phyloP scores from a whole-genome alignment of 2,888 invertebrate species.

The Rambutsinella grinnellia region DNA sequence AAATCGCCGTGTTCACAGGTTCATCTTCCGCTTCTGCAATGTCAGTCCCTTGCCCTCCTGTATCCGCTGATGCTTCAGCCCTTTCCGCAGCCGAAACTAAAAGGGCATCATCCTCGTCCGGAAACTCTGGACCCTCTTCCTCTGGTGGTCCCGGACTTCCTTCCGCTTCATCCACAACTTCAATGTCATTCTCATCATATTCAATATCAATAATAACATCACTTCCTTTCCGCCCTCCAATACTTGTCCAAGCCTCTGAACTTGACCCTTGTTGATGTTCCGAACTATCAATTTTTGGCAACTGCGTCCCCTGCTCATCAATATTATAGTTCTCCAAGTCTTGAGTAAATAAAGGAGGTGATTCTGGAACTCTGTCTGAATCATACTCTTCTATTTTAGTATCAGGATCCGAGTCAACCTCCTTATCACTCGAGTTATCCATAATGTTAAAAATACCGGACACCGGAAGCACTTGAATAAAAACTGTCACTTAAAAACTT shows the following conservation, averaged over 20 bases:
- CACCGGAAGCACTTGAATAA: no score
- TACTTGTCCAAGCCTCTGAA: not conserved
- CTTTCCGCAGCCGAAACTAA: constrained; percentile 7
- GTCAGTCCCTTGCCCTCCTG: not conserved
- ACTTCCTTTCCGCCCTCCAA: not conserved
- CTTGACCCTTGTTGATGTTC: constrained; percentile 9
- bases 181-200: not conserved
- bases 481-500: no score
- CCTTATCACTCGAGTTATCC: no score
- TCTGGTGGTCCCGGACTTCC: no score
- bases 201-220: constrained; percentile 37
- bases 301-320: constrained; percentile 12
- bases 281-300: not conserved
- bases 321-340: constrained; percentile 6
- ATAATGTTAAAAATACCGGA: no score
- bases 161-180: no score
- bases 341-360: constrained; percentile 32
- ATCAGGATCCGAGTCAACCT: no score
- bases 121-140: no score
- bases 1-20: not conserved
- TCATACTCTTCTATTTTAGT: no score
- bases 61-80: not conserved
- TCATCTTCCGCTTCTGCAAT: constrained; percentile 13
- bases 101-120: constrained; percentile 26
- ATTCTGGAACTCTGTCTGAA: constrained; percentile 30